Evolutionary conservation across 1,140 invertebrate species (phyloP).

Genomic region (Solenopsis invicta): DNA sequence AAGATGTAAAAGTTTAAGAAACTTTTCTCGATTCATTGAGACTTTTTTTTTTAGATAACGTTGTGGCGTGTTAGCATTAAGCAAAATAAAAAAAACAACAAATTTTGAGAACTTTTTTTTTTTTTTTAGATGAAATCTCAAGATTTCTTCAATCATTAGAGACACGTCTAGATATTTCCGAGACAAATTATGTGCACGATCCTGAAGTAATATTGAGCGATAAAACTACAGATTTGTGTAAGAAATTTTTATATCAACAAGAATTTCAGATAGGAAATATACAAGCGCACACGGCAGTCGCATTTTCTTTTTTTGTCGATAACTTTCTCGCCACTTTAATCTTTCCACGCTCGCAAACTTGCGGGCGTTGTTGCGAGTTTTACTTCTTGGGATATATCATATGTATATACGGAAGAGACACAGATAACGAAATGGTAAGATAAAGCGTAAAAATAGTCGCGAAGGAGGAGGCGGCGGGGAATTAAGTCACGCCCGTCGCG

Average conservation of each 20-base stretch:
- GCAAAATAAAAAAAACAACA: background rate
- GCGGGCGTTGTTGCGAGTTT: conserved; percentile 12
- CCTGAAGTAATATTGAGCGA: background rate
- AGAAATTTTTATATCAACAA: background rate
- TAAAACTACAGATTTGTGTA: background rate
- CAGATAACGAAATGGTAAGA: background rate
- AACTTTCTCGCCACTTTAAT: background rate
- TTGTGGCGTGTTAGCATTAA: background rate
- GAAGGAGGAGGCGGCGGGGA: background rate
- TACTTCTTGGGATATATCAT: conserved; percentile 2
- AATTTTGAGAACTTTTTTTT: background rate
- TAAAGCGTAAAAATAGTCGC: conserved; percentile 21
- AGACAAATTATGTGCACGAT: background rate
- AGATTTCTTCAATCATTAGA: background rate
- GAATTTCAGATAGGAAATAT: background rate
- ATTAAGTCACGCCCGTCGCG: conserved; percentile 28
- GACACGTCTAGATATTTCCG: background rate
- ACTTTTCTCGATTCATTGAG: background rate
- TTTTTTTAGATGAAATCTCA: background rate
- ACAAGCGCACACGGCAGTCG: background rate
- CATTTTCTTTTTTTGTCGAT: conserved; percentile 9
- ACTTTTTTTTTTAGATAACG: background rate
- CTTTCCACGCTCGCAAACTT: background rate
- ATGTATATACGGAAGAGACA: conserved; percentile 16
- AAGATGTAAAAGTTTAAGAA: background rate